Evolutionary conservation across 1,140 invertebrate species (phyloP).

Genomic region (Agrypnia vestita): DNA sequence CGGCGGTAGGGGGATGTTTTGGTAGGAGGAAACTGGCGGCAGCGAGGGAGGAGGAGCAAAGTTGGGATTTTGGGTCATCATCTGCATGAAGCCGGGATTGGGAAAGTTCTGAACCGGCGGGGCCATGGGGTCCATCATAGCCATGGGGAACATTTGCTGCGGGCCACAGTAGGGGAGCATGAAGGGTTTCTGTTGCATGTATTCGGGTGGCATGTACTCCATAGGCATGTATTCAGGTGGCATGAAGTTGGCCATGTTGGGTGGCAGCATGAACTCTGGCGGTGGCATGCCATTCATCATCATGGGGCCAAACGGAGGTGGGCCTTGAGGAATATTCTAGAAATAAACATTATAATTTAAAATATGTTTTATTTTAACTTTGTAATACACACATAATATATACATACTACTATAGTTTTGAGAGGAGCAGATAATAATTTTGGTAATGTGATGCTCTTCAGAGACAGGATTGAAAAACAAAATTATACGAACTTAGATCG

Average conservation of each 20-base stretch:
- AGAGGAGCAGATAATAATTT: no score
- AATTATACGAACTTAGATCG: no score
- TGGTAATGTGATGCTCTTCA: no score
- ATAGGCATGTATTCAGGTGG: conserved; percentile 45
- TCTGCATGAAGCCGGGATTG: conserved; percentile 42
- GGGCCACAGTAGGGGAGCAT: conserved; percentile 48
- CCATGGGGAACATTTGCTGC: conserved; percentile 52
- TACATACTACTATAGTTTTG: no score
- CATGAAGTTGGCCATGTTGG: conserved; percentile 29
- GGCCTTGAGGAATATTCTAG: conserved; percentile 34
- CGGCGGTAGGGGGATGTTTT: conserved; percentile 38
- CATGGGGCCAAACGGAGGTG: conserved; percentile 37
- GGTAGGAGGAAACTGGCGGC: conserved; percentile 24
- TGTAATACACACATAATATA: no score
- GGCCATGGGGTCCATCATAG: conserved; percentile 41
- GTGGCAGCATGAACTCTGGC: conserved; percentile 46
- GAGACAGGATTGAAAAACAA: no score
- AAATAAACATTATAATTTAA: conserved; percentile 11
- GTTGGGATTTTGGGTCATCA: conserved; percentile 43
- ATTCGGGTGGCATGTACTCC: conserved; percentile 45
- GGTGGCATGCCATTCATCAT: conserved; percentile 44
- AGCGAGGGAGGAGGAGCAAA: conserved; percentile 29
- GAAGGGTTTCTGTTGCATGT: conserved; percentile 49
- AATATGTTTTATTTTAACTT: no score
- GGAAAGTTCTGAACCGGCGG: conserved; percentile 29